Conservation (phyloP, 1,140 invertebrate species). For the Daktulosphaira vitifoliae region DNA sequence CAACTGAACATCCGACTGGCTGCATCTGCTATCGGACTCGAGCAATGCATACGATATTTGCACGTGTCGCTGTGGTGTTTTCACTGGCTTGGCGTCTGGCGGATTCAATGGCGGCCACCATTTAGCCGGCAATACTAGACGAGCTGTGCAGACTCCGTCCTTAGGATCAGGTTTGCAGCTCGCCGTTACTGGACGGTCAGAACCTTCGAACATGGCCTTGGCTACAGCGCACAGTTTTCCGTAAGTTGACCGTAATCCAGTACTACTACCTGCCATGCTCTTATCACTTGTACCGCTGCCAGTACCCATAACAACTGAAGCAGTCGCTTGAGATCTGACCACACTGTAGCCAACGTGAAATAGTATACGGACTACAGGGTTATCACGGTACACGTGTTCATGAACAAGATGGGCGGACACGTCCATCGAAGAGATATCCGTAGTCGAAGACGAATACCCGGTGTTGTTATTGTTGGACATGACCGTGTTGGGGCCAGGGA, state of each 20-base stretch:
- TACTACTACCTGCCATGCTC: slow-evolving; percentile 43
- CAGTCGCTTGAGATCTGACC: slow-evolving; percentile 43
- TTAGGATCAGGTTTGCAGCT: slow-evolving; percentile 79
- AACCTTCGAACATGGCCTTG: slow-evolving; percentile 41
- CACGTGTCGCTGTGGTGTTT: slow-evolving; percentile 60
- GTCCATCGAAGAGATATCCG: slow-evolving; percentile 56
- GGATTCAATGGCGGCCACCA: slow-evolving; percentile 70
- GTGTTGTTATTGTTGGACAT: slow-evolving; percentile 78
- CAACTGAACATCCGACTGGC: slow-evolving; percentile 48
- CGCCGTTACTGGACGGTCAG: slow-evolving; percentile 54
- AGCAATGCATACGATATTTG: slow-evolving; percentile 74
- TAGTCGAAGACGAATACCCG: slow-evolving; percentile 58
- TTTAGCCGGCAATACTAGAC: slow-evolving; percentile 63
- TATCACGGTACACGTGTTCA: slow-evolving; percentile 68
- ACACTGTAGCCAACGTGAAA: slow-evolving; percentile 58
- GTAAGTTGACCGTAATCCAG: slow-evolving; percentile 39
- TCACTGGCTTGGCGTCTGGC: slow-evolving; percentile 43
- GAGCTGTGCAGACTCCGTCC: slow-evolving; percentile 80
- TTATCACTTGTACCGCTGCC: slow-evolving; percentile 44
- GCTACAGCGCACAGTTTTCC: slow-evolving; percentile 55
- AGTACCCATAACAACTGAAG: slow-evolving; percentile 50
- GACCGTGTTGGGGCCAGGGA: slow-evolving; percentile 80
- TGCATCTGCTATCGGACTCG: slow-evolving; percentile 45
- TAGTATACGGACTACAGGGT: slow-evolving; percentile 74
- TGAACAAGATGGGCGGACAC: slow-evolving; percentile 85